phyloP scores from a whole-genome alignment of 92 coral and sea anemone genomes.

The Zoanthus sansibaricus region DNA sequence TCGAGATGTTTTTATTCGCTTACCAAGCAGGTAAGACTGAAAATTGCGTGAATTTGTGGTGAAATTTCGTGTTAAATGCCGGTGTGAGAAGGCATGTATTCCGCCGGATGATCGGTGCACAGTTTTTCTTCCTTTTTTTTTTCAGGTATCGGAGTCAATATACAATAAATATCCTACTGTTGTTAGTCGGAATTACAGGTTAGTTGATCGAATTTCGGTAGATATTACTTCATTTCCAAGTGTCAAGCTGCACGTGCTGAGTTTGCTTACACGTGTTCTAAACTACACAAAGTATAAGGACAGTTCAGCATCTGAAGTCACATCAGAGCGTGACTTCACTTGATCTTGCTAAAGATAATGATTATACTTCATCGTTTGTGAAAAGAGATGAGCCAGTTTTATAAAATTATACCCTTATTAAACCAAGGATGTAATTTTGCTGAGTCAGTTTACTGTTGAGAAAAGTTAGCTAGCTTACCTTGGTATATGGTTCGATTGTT shows the following conservation, averaged over 20 bases:
- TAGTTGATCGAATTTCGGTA: not conserved
- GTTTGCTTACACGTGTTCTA: not conserved
- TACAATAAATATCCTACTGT: conserved; percentile 14
- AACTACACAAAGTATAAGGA: not conserved
- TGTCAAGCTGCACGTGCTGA: conserved; percentile 19
- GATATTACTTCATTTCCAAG: not conserved
- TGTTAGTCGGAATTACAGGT: conserved; percentile 41
- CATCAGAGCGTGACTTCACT: not conserved
- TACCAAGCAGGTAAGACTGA: conserved; percentile 27
- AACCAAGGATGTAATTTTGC: conserved; percentile 54
- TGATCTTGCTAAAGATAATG: conserved; percentile 68
- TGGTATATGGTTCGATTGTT: no score
- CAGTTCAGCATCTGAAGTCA: not conserved
- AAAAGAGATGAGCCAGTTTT: no score
- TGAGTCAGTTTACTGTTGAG: no score
- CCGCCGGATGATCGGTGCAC: not conserved
- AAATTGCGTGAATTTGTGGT: not conserved
- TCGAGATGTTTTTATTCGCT: conserved; percentile 36
- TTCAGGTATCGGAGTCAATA: conserved; percentile 35
- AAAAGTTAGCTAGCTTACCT: no score
- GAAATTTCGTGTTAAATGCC: not conserved
- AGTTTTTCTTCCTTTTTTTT: not conserved
- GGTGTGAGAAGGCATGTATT: not conserved
- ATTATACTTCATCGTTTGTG: not conserved
- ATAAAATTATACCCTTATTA: no score